Evolutionary conservation across 1,140 invertebrate species (phyloP).

Genomic region (Lordiphosa stackelbergi): DNA sequence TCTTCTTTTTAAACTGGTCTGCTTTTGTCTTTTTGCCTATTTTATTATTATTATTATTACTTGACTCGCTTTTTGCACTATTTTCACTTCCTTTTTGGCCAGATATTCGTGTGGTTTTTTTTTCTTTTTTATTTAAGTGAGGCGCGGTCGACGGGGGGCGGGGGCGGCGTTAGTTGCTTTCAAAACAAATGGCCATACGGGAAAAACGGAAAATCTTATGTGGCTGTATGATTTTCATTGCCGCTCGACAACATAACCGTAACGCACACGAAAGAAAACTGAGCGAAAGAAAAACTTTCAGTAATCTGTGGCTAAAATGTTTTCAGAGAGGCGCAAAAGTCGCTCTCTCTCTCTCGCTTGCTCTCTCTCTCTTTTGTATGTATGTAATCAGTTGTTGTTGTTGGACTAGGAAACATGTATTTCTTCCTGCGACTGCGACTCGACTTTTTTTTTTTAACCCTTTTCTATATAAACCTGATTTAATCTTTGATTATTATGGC

Average conservation of each 20-base stretch:
- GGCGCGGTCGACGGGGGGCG: constrained; percentile 53
- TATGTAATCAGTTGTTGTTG: constrained; percentile 54
- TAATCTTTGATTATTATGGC: constrained; percentile 73
- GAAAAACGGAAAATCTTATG: constrained; percentile 61
- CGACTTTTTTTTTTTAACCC: constrained; percentile 66
- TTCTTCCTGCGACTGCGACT: constrained; percentile 58
- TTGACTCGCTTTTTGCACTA: constrained; percentile 54
- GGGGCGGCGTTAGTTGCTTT: constrained; percentile 53
- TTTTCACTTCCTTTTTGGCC: constrained; percentile 63
- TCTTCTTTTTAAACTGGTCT: constrained; percentile 13
- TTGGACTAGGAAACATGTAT: constrained; percentile 72
- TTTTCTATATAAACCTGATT: constrained; percentile 73
- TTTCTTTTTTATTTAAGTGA: constrained; percentile 34
- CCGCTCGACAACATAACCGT: constrained; percentile 54
- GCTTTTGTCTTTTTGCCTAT: constrained; percentile 57
- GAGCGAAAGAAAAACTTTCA: constrained; percentile 34
- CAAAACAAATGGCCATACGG: constrained; percentile 67
- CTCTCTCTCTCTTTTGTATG: constrained; percentile 8
- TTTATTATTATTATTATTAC: constrained; percentile 60
- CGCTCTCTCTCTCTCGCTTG: constrained; percentile 11
- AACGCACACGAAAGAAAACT: constrained; percentile 64
- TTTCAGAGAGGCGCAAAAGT: constrained; percentile 16
- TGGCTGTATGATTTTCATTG: constrained; percentile 48
- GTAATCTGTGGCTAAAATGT: constrained; percentile 32
- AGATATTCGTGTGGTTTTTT: constrained; percentile 40